Base-by-base conservation (phyloP, 1,140 invertebrate species). In the Drosophila malerkotliana region DNA sequence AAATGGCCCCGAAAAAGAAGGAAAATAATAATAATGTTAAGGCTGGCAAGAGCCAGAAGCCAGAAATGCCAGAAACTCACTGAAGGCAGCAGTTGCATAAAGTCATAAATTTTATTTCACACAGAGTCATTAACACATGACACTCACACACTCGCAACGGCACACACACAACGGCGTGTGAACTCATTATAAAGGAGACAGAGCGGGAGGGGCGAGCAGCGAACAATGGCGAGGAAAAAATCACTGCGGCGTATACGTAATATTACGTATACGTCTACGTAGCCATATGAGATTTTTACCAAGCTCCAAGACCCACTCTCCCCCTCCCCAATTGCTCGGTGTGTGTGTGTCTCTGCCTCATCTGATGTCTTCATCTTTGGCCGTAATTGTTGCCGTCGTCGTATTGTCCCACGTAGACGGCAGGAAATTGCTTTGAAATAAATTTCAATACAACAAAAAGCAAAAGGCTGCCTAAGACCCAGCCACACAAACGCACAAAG, bases 21-120 rank as follows among this genome's bases (percentile, higher is more conserved):
- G 51, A 76, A 69, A 77, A 77, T 61, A 77, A 69, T 68, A 69
- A 77, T 71, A 77, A 68, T 59, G 64, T 77, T 77, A 75, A 76
- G 77, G 76, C 81, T 48, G 54, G 58, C 18, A 47, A n/a, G 6
- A 47, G 26, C n/a, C 47, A 47, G 48, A 21, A 56, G 39, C 55
- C 21, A 21, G 21, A 21, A 21, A 21, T 47, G 60, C 60, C 71
- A 58, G 72, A 68, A 76, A 32, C 32, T 32, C 32, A 32, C 55
- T 59, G 48, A 72, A 75, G 77, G 63, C 80, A 79, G 82, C 79
- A 85, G 83, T 82, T 85, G 82, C 82, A 88, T 83, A 79, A 88
- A 88, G 83, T 88, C 83, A 88, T 88, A 88, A 88, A 88, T 88
- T 88, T 88, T 79, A 88, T 88, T 88, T 89, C 83, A 62, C 83